Base-by-base conservation (phyloP, 2,797 vertebrate species). In the Microchirus variegatus region DNA sequence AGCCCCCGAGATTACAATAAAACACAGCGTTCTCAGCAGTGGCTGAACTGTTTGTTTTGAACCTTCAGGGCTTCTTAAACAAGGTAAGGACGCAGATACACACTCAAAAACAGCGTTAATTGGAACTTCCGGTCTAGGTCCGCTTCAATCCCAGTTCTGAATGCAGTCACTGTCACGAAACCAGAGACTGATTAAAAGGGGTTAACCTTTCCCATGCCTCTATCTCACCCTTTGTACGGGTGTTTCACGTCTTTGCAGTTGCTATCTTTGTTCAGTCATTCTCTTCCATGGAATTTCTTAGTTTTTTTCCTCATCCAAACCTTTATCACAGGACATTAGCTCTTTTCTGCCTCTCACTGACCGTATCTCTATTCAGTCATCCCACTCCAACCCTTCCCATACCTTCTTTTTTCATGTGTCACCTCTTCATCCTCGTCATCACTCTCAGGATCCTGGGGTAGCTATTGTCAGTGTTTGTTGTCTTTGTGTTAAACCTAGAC, bases 391-490 rank as follows among this genome's bases (percentile, higher is more conserved):
- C 59, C 50, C 49, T 36, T 46, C 40, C 38, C 50, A 51, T 64
- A 40, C 14, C 42, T 55, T 53, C 22, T 3, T 77, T 54, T 48
- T 38, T 59, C n/a, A 19, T 62, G 62, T 67, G 67, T 84, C 80
- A 78, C 59, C 60, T 38, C 67, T 68, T 18, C 17, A 52, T 68
- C 56, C 31, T 61, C 42, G 55, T 78, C 78, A 70, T 54, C 63
- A 11, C 58, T 54, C 49, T 51, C 40, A 12, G 53, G 59, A 66
- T 73, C 55, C 45, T 44, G 44, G 61, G 71, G 77, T 58, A 66
- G 70, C 56, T 58, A 37, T 55, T 67, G 69, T 73, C 61, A 15
- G n/a, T 53, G 63, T 84, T 77, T 81, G 60, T 88, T 83, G 71
- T 77, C 67, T 80, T 48, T 52, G 63, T 49, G 73, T 74, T 67